These are phyloP conservation scores for Phoxinus phoxinus DNA, from an alignment of 2,113 vertebrate species.

Conservation along the genomic window DNA sequence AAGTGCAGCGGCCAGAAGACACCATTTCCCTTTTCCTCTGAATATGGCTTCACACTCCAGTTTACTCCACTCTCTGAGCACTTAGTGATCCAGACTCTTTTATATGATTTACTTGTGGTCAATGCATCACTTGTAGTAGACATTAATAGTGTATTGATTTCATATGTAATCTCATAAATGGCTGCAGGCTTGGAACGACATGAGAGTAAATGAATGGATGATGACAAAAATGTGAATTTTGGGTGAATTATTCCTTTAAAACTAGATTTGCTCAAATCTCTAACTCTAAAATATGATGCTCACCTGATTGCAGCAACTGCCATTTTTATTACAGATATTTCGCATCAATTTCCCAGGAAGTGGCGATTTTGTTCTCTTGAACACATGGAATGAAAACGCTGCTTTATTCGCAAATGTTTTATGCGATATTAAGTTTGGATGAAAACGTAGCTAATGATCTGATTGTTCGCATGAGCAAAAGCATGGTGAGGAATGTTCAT, in stretches of 20 bases:
- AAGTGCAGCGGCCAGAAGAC: constrained; percentile 57
- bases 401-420: too few species aligned
- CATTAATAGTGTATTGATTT: constrained; percentile 27
- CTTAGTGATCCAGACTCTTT: not conserved
- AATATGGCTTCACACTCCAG: constrained; percentile 26
- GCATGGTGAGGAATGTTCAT: not conserved
- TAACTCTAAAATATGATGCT: not conserved
- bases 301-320: not conserved
- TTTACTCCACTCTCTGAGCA: not conserved
- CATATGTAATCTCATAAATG: not conserved
- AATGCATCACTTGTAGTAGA: constrained; percentile 2
- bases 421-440: too few species aligned
- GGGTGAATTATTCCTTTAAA: not conserved
- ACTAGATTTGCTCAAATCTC: not conserved
- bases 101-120: constrained; percentile 14
- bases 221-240: not conserved
- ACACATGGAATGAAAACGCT: too few species aligned
- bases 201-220: not conserved
- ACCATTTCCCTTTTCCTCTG: constrained; percentile 37
- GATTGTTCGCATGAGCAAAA: not conserved
- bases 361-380: too few species aligned
- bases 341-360: too few species aligned
- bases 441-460: not conserved
- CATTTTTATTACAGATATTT: too few species aligned
- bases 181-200: not conserved